Evolutionary conservation across 64 coral and sea anemone genomes (phyloP).

Genomic region (Actinia equina): DNA sequence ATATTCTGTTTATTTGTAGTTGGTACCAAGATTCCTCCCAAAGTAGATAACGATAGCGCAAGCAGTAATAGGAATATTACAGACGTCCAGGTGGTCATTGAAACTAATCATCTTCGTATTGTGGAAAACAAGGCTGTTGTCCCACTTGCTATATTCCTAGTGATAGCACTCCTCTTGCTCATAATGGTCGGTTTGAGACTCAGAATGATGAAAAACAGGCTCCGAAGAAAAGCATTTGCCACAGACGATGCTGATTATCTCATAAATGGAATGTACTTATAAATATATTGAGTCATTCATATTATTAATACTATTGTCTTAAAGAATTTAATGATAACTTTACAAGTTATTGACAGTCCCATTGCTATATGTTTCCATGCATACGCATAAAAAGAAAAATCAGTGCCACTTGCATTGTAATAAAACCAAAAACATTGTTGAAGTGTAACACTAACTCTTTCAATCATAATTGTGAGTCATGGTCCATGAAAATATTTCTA

Average conservation of each 20-base stretch:
- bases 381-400: not conserved
- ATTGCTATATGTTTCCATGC: not conserved
- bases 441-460: too few species aligned
- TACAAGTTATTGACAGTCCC: not conserved
- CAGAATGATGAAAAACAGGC: slow-evolving; percentile 79
- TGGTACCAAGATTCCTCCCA: slow-evolving; percentile 10
- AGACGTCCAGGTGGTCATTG: slow-evolving; percentile 76
- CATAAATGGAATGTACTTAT: slow-evolving; percentile 99
- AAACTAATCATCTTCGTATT: slow-evolving; percentile 72
- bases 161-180: slow-evolving; percentile 75
- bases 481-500: too few species aligned
- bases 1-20: too few species aligned
- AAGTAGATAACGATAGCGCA: slow-evolving; percentile 7
- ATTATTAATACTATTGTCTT: not conserved
- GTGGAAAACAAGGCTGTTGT: slow-evolving; percentile 97
- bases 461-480: too few species aligned
- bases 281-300: not conserved
- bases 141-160: slow-evolving; percentile 86
- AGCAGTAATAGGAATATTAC: slow-evolving; percentile 23
- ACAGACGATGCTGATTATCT: slow-evolving; percentile 99
- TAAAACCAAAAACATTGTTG: not conserved
- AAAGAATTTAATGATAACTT: not conserved
- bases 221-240: slow-evolving; percentile 82
- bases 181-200: slow-evolving; percentile 78
- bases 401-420: too few species aligned